phyloP scores from a whole-genome alignment of 2,888 invertebrate genomes.

The Pheosia gnoma region DNA sequence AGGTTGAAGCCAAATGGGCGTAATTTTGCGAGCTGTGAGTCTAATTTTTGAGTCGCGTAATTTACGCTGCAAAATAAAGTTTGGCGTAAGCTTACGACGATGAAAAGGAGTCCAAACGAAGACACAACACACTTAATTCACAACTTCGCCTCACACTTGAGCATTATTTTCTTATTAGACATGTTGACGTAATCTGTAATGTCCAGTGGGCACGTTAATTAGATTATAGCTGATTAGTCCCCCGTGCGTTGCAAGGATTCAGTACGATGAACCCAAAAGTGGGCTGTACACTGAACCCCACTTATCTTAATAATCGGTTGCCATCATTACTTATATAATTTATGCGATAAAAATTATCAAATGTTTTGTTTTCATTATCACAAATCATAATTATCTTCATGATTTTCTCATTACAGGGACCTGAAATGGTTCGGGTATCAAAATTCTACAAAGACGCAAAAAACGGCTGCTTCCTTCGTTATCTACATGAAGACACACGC shows the following conservation, averaged over 20 bases:
- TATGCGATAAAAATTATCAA: not conserved
- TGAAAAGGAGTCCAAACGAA: too few species aligned
- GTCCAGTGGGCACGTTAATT: slow-evolving; percentile 51
- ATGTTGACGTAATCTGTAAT: slow-evolving; percentile 26
- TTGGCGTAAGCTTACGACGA: too few species aligned
- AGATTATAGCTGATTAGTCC: slow-evolving; percentile 69
- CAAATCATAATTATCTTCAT: slow-evolving; percentile 3
- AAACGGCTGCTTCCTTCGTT: slow-evolving; percentile 93
- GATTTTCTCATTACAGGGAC: slow-evolving; percentile 88
- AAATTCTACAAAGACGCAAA: slow-evolving; percentile 95
- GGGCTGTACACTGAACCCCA: slow-evolving; percentile 9
- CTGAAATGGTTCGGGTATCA: slow-evolving; percentile 94
- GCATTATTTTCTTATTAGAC: slow-evolving; percentile 22
- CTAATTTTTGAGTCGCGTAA: too few species aligned
- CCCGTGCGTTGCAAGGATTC: slow-evolving; percentile 63
- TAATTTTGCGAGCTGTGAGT: too few species aligned
- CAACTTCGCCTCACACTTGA: not conserved
- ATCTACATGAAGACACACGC: slow-evolving; percentile 92
- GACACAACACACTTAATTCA: too few species aligned
- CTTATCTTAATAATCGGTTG: not conserved
- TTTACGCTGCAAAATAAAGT: too few species aligned
- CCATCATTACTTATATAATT: not conserved
- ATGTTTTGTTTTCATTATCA: not conserved
- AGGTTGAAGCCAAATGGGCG: not conserved
- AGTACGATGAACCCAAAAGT: slow-evolving; percentile 57